These are phyloP conservation scores for Rhyacophila brunnea DNA, from an alignment of 1,140 invertebrate genomes.

Conservation along the genomic window DNA sequence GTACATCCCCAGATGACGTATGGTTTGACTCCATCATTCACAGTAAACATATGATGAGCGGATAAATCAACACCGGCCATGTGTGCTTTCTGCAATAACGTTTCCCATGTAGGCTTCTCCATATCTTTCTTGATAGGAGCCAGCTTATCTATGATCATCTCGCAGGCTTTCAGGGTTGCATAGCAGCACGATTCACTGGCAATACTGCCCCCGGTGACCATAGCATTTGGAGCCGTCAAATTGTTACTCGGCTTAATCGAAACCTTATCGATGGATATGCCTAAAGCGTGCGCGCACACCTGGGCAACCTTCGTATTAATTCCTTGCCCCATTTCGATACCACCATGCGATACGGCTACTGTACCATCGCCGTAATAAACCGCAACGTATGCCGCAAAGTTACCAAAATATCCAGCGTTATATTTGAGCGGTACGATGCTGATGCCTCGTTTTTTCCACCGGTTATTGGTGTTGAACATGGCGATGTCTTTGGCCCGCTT, in stretches of 20 bases:
- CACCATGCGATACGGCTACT: slow-evolving; percentile 72
- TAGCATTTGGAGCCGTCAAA: slow-evolving; percentile 62
- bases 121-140: slow-evolving; percentile 59
- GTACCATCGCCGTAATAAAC: slow-evolving; percentile 76
- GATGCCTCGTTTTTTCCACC: slow-evolving; percentile 77
- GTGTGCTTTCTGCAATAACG: slow-evolving; percentile 58
- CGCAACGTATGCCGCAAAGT: slow-evolving; percentile 65
- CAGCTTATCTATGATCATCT: slow-evolving; percentile 60
- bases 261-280: slow-evolving; percentile 67
- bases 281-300: slow-evolving; percentile 69
- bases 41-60: slow-evolving; percentile 62
- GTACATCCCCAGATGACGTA: slow-evolving; percentile 65
- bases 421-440: slow-evolving; percentile 68
- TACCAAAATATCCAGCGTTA: slow-evolving; percentile 56
- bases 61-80: slow-evolving; percentile 59
- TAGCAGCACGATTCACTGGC: slow-evolving; percentile 52
- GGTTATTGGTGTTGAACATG: slow-evolving; percentile 66
- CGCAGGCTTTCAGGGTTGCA: slow-evolving; percentile 68
- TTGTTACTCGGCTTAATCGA: slow-evolving; percentile 66
- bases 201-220: slow-evolving; percentile 64
- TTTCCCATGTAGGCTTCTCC: slow-evolving; percentile 59
- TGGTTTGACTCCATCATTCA: slow-evolving; percentile 51
- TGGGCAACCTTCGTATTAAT: slow-evolving; percentile 76
- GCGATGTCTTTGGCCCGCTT: slow-evolving; percentile 55
- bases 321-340: slow-evolving; percentile 86